Conservation (phyloP, 2,113 vertebrate species). For the Rhabdornis inornatus region DNA sequence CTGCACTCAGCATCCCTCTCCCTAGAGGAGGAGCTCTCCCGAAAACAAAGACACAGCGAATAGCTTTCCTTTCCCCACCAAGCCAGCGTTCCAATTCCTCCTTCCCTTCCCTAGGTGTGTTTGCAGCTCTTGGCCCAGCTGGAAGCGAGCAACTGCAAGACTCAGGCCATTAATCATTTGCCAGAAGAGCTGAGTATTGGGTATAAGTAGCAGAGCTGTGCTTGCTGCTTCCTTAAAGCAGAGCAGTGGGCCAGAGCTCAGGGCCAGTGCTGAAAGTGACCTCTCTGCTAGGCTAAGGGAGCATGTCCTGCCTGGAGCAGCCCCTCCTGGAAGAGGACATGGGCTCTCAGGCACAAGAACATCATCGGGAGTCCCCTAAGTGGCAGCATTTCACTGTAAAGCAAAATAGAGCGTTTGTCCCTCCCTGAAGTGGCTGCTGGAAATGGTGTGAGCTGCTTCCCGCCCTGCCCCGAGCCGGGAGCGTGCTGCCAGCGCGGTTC, state of each 20-base stretch:
- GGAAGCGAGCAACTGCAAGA: neutral
- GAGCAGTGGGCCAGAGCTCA: neutral
- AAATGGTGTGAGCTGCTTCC: constrained; percentile 58
- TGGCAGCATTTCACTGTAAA: constrained; percentile 62
- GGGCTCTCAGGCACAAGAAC: constrained; percentile 19
- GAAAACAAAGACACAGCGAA: constrained; percentile 45
- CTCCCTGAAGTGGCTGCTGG: constrained; percentile 58
- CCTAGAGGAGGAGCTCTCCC: constrained; percentile 41
- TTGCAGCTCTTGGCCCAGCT: neutral
- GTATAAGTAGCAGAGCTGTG: constrained; percentile 28
- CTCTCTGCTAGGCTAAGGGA: neutral
- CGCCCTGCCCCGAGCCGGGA: constrained; percentile 49
- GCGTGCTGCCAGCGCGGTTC: constrained; percentile 56
- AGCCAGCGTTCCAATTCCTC: neutral
- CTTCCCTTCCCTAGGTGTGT: constrained; percentile 43
- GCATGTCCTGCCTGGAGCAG: neutral
- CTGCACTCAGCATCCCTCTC: constrained; percentile 33
- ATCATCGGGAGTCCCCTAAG: constrained; percentile 58
- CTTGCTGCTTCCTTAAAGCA: neutral
- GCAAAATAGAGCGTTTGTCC: neutral
- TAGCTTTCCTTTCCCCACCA: constrained; percentile 25
- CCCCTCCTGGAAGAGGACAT: neutral
- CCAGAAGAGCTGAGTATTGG: constrained; percentile 12
- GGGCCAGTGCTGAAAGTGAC: neutral
- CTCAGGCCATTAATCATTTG: neutral